A percentile compares a stretch with the other conserved stretches of the same genome.
These are phyloP conservation scores for Plumapathes pennacea DNA, from an alignment of 92 coral and sea anemone species.

Conservation along the genomic window DNA sequence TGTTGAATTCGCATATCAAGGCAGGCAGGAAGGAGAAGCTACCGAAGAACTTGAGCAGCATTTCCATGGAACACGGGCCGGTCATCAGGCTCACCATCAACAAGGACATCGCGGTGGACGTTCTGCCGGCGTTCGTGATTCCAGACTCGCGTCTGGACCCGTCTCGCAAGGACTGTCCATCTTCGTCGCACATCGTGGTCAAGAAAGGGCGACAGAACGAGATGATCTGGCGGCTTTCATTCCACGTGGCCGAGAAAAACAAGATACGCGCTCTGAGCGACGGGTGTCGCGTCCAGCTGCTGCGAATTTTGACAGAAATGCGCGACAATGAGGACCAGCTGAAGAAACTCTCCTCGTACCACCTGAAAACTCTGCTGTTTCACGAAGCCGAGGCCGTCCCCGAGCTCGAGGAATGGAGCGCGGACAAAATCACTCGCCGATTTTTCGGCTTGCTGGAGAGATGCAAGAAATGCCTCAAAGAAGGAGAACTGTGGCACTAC, in stretches of 20 bases:
- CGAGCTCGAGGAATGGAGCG: conserved; percentile 81
- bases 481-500: conserved; percentile 78
- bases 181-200: conserved; percentile 93
- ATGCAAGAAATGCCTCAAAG: conserved; percentile 61
- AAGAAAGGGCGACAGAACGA: conserved; percentile 71
- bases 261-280: conserved; percentile 88
- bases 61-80: conserved; percentile 82
- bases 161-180: conserved; percentile 88
- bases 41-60: conserved; percentile 81
- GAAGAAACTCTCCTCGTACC: conserved; percentile 86
- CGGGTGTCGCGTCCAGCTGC: conserved; percentile 89
- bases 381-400: conserved; percentile 86
- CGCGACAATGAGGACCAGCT: conserved; percentile 92
- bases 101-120: conserved; percentile 85
- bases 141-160: conserved; percentile 93
- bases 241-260: conserved; percentile 94
- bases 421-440: conserved; percentile 78
- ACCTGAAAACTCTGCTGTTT: conserved; percentile 85
- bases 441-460: conserved; percentile 76
- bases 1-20: conserved; percentile 79
- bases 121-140: conserved; percentile 93
- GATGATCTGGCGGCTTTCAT: conserved; percentile 86
- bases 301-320: conserved; percentile 90
- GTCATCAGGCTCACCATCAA: conserved; percentile 80
- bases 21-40: conserved; percentile 75